Evolutionary conservation across 2,888 invertebrate genomes (phyloP).

Genomic region (Trichogramma evanescens): DNA sequence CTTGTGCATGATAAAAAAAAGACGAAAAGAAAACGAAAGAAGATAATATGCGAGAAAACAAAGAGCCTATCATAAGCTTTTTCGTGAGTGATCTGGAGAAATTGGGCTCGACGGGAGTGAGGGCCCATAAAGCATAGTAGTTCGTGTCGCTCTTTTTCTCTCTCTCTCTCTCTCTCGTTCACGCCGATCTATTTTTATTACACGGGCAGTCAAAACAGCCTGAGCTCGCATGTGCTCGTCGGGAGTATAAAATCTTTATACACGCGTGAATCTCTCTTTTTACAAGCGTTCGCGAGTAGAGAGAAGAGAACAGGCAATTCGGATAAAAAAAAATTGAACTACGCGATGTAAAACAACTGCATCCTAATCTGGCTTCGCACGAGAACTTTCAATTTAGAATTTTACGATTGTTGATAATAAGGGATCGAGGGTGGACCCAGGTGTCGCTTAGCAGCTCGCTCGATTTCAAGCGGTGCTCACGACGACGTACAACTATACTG

Average conservation of each 20-base stretch:
- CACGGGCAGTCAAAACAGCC: slow-evolving; percentile 13
- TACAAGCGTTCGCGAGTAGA: background rate
- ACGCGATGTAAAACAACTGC: background rate
- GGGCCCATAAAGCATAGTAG: slow-evolving; percentile 12
- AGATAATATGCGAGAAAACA: slow-evolving; percentile 3
- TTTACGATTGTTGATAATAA: slow-evolving; percentile 49
- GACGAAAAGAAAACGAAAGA: background rate
- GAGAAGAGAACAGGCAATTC: background rate
- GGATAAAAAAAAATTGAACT: slow-evolving; percentile 9
- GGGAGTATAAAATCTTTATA: slow-evolving; percentile 26
- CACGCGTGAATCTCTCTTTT: slow-evolving; percentile 16
- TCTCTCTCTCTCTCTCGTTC: background rate
- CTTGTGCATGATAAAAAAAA: slow-evolving; percentile 8
- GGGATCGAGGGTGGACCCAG: slow-evolving; percentile 38
- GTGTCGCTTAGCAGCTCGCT: slow-evolving; percentile 35
- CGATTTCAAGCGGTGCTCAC: slow-evolving; percentile 32
- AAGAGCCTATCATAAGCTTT: slow-evolving; percentile 12
- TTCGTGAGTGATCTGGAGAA: slow-evolving; percentile 14
- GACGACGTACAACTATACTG: slow-evolving; percentile 8
- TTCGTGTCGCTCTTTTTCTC: background rate
- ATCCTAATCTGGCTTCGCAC: slow-evolving; percentile 1
- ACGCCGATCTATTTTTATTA: slow-evolving; percentile 24
- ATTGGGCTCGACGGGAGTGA: slow-evolving; percentile 12
- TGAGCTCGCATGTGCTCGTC: slow-evolving; percentile 12
- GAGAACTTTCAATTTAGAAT: slow-evolving; percentile 45